A percentile compares a stretch with the other conserved stretches of the same genome.
Evolutionary conservation across 2,113 vertebrate species (phyloP).

Genomic region (Pycnonotus jocosus): DNA sequence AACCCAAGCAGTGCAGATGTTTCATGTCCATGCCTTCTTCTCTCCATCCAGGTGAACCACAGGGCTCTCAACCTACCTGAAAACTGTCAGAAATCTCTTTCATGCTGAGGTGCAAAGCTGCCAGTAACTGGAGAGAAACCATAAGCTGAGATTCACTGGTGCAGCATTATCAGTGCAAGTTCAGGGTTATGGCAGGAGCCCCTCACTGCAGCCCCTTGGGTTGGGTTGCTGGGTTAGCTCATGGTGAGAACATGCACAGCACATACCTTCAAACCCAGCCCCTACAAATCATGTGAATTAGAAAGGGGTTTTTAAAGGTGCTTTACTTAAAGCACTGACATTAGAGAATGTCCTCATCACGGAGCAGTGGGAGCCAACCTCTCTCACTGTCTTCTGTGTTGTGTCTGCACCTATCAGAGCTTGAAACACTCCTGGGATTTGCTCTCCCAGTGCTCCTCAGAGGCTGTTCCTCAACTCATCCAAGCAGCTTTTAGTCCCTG

Average conservation of each 20-base stretch:
- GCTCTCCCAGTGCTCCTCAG: not conserved
- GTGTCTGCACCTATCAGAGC: not conserved
- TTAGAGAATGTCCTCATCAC: not conserved
- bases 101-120: not conserved
- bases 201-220: not conserved
- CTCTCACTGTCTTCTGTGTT: fast-evolving
- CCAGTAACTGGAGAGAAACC: not conserved
- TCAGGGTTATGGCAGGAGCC: not conserved
- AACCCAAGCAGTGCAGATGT: not conserved
- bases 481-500: not conserved
- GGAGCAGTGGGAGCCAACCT: not conserved
- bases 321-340: not conserved
- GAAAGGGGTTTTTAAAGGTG: not conserved
- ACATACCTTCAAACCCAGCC: not conserved
- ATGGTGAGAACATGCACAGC: not conserved
- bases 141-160: not conserved
- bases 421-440: not conserved
- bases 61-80: not conserved
- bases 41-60: not conserved
- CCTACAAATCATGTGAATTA: not conserved
- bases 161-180: not conserved
- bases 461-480: not conserved
- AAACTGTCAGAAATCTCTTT: not conserved
- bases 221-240: not conserved
- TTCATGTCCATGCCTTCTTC: not conserved